Percentiles rank a stretch among this genome's conserved stretches.
phyloP scores from a whole-genome alignment of 2,888 invertebrate genomes.

The Acleris holmiana region DNA sequence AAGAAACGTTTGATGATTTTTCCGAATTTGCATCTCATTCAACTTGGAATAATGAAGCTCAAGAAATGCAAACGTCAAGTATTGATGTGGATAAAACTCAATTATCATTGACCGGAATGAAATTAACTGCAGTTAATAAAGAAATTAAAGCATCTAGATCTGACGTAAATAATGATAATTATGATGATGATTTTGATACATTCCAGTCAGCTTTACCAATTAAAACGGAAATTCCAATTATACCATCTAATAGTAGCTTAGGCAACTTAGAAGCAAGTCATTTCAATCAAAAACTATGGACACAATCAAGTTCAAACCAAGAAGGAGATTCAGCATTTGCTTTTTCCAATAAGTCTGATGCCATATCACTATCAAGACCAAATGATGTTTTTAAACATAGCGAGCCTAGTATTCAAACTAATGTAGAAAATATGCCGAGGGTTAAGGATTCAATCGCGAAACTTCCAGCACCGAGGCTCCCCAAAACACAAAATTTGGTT shows the following conservation, averaged over 20 bases:
- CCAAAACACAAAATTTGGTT: slow-evolving; percentile 40
- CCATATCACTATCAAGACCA: slow-evolving; percentile 56
- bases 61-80: slow-evolving; percentile 27
- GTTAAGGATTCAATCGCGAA: slow-evolving; percentile 45
- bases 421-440: slow-evolving; percentile 44
- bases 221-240: slow-evolving; percentile 41
- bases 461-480: slow-evolving; percentile 39
- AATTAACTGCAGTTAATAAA: slow-evolving; percentile 27
- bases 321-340: slow-evolving; percentile 48
- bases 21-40: slow-evolving; percentile 69
- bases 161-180: slow-evolving; percentile 41
- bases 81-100: slow-evolving; percentile 9
- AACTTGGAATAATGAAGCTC: slow-evolving; percentile 51
- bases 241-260: slow-evolving; percentile 33
- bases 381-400: slow-evolving; percentile 50
- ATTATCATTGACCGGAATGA: slow-evolving; percentile 6
- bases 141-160: slow-evolving; percentile 7
- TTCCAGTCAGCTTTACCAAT: slow-evolving; percentile 72
- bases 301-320: slow-evolving; percentile 40
- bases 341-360: slow-evolving; percentile 57
- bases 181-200: slow-evolving; percentile 76
- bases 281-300: slow-evolving; percentile 44
- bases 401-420: slow-evolving; percentile 31
- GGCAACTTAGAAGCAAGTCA: slow-evolving; percentile 41
- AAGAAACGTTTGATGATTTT: slow-evolving; percentile 75